Evolutionary conservation across 2,113 vertebrate species (phyloP).

Genomic region (Albula glossodonta): DNA sequence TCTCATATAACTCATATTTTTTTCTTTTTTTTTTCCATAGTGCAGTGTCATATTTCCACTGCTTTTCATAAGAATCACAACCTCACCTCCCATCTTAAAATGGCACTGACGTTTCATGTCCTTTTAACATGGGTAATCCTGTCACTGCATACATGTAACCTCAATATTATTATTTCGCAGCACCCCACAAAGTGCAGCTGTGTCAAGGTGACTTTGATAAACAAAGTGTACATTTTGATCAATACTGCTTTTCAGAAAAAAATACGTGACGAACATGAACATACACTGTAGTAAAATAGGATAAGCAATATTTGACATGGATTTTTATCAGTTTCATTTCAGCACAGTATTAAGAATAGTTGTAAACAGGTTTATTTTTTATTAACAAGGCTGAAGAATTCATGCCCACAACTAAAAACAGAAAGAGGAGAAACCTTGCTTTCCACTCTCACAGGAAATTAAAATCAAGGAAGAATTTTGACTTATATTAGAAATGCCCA

Average conservation of each 20-base stretch:
- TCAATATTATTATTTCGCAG: not conserved
- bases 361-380: too few relatives aligned
- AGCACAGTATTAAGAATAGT: too few relatives aligned
- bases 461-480: not conserved
- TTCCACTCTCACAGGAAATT: not conserved
- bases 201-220: too few relatives aligned
- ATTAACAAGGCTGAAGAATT: too few relatives aligned
- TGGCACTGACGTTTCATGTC: not conserved
- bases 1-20: not conserved
- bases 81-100: not conserved
- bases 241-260: too few relatives aligned
- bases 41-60: not conserved
- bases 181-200: not conserved
- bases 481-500: conserved; percentile 4
- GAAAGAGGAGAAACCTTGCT: too few relatives aligned
- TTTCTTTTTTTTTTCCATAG: not conserved
- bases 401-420: too few relatives aligned
- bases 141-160: not conserved
- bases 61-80: not conserved
- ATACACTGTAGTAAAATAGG: too few relatives aligned
- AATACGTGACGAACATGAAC: too few relatives aligned
- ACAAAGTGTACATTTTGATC: too few relatives aligned
- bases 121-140: not conserved
- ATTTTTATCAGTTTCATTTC: too few relatives aligned
- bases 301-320: too few relatives aligned